A percentile compares a stretch with the other conserved stretches of the same genome.
These are phyloP conservation scores for Gymnodraco acuticeps DNA, from an alignment of 2,797 vertebrate species.

Conservation along the genomic window DNA sequence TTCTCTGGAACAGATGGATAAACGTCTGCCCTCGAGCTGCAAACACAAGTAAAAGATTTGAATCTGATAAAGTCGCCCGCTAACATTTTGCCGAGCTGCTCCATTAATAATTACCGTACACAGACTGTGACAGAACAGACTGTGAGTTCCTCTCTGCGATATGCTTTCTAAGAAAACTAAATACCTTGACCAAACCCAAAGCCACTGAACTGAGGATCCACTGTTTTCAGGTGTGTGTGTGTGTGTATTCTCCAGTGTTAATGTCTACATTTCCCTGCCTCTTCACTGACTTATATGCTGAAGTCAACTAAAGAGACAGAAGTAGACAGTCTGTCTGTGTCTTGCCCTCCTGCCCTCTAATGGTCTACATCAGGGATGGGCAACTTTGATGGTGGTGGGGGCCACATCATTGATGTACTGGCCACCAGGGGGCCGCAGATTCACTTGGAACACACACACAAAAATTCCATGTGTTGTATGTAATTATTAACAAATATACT, in stretches of 20 bases:
- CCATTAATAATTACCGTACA: neutral
- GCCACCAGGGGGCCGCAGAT: no score
- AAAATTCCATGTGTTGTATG: no score
- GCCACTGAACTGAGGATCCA: neutral
- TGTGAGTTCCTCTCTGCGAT: neutral
- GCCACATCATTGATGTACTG: no score
- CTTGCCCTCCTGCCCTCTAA: neutral
- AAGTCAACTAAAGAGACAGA: neutral
- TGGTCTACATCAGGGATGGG: no score
- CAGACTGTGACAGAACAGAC: neutral
- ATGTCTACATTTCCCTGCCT: neutral
- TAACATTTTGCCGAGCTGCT: conserved; percentile 11
- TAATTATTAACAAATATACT: no score
- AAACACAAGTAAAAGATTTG: neutral
- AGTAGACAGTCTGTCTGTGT: conserved; percentile 29
- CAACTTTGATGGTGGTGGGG: no score
- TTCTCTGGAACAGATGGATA: conserved; percentile 16
- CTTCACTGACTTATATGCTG: neutral
- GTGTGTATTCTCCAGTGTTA: neutral
- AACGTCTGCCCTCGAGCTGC: conserved; percentile 7
- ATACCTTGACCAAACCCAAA: neutral
- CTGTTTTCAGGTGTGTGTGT: conserved; percentile 5
- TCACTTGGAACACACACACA: no score
- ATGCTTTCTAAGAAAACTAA: neutral
- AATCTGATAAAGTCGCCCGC: neutral